These are phyloP conservation scores for Tympanuchus pallidicinctus DNA, from an alignment of 2,113 vertebrate species.

Conservation along the genomic window DNA sequence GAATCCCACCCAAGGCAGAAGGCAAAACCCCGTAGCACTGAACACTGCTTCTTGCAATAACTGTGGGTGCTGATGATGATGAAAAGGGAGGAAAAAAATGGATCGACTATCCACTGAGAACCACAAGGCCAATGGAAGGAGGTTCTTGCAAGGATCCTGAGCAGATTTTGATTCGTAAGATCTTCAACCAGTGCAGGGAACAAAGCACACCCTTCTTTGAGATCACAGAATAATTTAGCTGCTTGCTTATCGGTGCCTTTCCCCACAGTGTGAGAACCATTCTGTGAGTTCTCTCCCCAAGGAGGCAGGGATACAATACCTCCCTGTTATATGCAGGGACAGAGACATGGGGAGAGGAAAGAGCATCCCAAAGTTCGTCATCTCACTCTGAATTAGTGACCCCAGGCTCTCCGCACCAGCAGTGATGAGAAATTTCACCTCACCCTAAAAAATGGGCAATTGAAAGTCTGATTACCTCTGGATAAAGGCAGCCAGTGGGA, in stretches of 20 bases:
- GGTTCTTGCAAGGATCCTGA: neutral
- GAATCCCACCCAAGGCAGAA: neutral
- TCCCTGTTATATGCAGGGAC: neutral
- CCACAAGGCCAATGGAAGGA: neutral
- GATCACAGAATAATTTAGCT: neutral
- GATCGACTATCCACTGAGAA: neutral
- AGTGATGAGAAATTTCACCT: neutral
- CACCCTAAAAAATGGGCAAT: neutral
- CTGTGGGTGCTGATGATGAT: neutral
- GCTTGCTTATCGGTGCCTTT: neutral
- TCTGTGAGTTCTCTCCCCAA: neutral
- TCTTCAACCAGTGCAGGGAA: neutral
- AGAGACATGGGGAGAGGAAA: neutral
- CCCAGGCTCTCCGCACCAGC: neutral
- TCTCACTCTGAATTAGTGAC: neutral
- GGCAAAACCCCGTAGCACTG: neutral
- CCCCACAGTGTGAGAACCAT: neutral
- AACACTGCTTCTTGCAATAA: neutral
- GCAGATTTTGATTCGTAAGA: neutral
- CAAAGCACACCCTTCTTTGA: neutral
- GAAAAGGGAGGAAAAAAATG: neutral
- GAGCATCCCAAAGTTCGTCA: neutral
- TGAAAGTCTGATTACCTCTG: neutral
- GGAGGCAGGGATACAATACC: neutral
- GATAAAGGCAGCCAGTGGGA: neutral